Evolutionary conservation across 1,140 invertebrate genomes (phyloP).

Genomic region (Lasioglossum baleicum): DNA sequence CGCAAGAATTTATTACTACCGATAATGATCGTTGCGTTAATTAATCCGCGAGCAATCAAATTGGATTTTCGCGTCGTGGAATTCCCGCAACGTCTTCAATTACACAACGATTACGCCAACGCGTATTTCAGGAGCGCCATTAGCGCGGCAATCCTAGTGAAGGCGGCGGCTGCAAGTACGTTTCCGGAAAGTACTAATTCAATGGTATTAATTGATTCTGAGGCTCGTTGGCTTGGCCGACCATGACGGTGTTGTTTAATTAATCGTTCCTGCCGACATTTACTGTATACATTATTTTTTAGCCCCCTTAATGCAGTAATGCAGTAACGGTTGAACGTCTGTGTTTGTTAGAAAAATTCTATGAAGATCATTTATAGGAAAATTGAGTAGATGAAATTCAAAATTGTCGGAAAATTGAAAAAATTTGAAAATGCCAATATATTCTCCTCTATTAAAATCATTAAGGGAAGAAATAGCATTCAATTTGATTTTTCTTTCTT

Average conservation of each 20-base stretch:
- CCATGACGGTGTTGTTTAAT: neutral
- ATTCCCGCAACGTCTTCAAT: conserved; percentile 17
- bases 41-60: conserved; percentile 27
- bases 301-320: too few species aligned
- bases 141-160: conserved; percentile 11
- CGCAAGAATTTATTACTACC: neutral
- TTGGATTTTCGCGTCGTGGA: neutral
- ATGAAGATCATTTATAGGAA: too few species aligned
- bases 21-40: neutral
- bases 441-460: too few species aligned
- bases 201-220: conserved; percentile 24
- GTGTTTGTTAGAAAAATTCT: too few species aligned
- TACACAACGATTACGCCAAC: conserved; percentile 29
- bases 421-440: too few species aligned
- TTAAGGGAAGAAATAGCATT: too few species aligned
- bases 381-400: too few species aligned
- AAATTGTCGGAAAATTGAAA: too few species aligned
- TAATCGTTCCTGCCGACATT: neutral
- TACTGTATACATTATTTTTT: neutral
- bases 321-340: too few species aligned
- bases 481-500: too few species aligned
- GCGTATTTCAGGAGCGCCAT: conserved; percentile 17
- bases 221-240: too few species aligned
- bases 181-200: conserved; percentile 21
- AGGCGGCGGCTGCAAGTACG: neutral